Evolutionary conservation across 2,888 invertebrate genomes (phyloP).

Genomic region (Ochlodes sylvanus): DNA sequence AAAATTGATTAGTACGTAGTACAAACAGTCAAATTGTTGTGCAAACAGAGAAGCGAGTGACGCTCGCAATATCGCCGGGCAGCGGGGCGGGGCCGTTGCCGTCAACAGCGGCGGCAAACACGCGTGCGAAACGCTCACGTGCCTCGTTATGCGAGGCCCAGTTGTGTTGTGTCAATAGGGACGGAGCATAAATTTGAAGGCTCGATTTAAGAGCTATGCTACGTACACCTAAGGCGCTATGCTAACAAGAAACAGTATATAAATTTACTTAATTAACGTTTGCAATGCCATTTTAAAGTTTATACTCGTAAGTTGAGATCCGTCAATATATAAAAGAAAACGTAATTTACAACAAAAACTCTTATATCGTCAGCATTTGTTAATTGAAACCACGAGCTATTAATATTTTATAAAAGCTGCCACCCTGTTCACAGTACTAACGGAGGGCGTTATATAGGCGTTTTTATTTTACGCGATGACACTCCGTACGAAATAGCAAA

Average conservation of each 20-base stretch:
- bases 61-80: constrained; percentile 44
- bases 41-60: constrained; percentile 35
- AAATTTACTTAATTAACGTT: too few relatives aligned
- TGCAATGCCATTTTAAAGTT: too few relatives aligned
- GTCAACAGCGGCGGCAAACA: constrained; percentile 71
- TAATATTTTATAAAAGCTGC: constrained; percentile 69
- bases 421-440: constrained; percentile 49
- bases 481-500: constrained; percentile 79
- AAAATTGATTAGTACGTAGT: constrained; percentile 38
- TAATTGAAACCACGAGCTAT: constrained; percentile 43
- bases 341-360: too few relatives aligned
- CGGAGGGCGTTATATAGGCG: constrained; percentile 74
- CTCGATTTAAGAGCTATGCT: constrained; percentile 29
- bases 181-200: constrained; percentile 31
- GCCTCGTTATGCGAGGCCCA: constrained; percentile 48
- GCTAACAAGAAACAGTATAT: background rate
- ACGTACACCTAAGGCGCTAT: background rate
- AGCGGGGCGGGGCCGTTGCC: constrained; percentile 46
- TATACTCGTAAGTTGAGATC: too few relatives aligned
- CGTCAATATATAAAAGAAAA: too few relatives aligned
- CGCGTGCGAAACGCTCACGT: constrained; percentile 68
- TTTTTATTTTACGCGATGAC: constrained; percentile 82
- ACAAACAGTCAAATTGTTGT: constrained; percentile 43
- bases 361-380: constrained; percentile 1
- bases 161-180: constrained; percentile 50